Evolutionary conservation across 2,113 vertebrate genomes (phyloP).

Genomic region (Montifringilla adamsi): DNA sequence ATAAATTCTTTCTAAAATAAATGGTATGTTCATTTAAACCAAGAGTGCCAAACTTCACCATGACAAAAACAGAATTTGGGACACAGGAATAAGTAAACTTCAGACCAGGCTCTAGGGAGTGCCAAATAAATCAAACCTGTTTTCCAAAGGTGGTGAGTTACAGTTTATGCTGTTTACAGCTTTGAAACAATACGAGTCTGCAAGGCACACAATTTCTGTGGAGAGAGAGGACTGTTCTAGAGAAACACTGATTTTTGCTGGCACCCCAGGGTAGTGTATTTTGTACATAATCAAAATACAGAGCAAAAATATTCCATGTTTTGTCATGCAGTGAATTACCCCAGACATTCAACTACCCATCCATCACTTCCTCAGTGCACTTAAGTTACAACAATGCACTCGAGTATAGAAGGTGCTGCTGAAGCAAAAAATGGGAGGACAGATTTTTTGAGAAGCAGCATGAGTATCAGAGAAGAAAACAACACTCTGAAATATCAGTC

Average conservation of each 20-base stretch:
- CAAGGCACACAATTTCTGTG: background rate
- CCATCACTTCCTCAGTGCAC: background rate
- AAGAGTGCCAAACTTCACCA: background rate
- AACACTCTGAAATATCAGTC: background rate
- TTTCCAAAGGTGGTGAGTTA: background rate
- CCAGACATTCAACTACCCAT: background rate
- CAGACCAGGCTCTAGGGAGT: background rate
- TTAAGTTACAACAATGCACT: background rate
- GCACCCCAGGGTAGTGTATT: background rate
- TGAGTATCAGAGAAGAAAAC: background rate
- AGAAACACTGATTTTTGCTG: background rate
- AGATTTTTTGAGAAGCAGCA: background rate
- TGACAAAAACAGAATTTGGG: background rate
- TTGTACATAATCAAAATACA: background rate
- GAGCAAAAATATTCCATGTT: background rate
- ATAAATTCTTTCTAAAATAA: background rate
- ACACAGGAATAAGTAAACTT: background rate
- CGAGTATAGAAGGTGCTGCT: background rate
- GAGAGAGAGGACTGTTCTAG: background rate
- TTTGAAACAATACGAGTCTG: background rate
- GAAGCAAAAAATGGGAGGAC: background rate
- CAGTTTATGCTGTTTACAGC: background rate
- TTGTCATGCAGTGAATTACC: background rate
- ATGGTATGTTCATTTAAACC: background rate
- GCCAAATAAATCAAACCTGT: accelerated